Conservation (phyloP, 2,113 vertebrate species). For the Barbus barbus region DNA sequence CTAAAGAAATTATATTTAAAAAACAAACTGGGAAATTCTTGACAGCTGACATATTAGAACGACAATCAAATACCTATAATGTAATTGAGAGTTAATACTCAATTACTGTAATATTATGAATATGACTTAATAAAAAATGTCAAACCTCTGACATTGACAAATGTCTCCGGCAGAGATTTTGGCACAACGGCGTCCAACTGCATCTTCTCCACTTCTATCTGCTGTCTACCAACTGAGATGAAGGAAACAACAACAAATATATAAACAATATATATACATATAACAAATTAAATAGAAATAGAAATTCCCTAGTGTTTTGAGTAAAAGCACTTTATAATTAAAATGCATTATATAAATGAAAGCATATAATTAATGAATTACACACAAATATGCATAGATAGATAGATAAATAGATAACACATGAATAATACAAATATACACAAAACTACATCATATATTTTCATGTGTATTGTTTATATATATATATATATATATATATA, state of each 20-base stretch:
- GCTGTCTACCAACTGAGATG: constrained; percentile 63
- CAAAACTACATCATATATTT: too few relatives aligned
- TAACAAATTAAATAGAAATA: too few relatives aligned
- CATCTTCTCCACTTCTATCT: constrained; percentile 49
- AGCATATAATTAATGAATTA: too few relatives aligned
- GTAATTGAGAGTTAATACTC: not conserved
- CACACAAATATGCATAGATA: too few relatives aligned
- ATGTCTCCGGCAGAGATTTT: constrained; percentile 69
- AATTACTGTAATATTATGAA: not conserved
- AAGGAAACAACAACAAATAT: not conserved
- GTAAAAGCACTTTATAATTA: too few relatives aligned
- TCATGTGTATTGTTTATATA: too few relatives aligned
- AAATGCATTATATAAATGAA: too few relatives aligned
- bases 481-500: too few relatives aligned
- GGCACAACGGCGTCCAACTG: constrained; percentile 71
- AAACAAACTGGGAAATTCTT: not conserved
- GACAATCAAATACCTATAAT: not conserved
- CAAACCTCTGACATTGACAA: constrained; percentile 73
- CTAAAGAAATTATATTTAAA: constrained; percentile 50
- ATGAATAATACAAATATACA: too few relatives aligned
- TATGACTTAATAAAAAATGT: not conserved
- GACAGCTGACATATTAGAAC: not conserved
- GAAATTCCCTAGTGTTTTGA: too few relatives aligned
- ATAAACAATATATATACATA: not conserved
- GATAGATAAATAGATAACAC: too few relatives aligned